Evolutionary conservation across 1,140 invertebrate genomes (phyloP), one percentile per base, ranked within the genome.

Genomic region (Zaprionus gabonicus): DNA sequence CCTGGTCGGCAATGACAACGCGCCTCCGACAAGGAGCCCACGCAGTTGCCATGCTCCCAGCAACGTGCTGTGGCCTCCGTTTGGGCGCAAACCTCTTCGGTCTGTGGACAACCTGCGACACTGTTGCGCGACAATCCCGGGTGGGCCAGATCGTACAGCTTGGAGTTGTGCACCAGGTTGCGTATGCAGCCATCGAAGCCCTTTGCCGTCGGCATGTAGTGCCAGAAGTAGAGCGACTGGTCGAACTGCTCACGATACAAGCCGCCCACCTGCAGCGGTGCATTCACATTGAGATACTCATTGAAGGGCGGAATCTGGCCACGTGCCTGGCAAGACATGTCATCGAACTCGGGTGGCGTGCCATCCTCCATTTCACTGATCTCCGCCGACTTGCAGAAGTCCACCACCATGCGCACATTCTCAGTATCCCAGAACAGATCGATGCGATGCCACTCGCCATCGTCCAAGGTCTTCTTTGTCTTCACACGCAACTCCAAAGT

Each of bases 371-470:
- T 94, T 93, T 98, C 97, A 64, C 96, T 95, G 62, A 98, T 96
- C 78, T 96, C 95, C 3, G 98, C 97, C 1, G 96, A 96, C 91
- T 96, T 96, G 92, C 98, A 99, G 71, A 96, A 97, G 91, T 99
- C 98, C 2, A 99, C 96, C 13, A 99, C 96, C 94, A 99, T 96
- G 82, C 97, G 95, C 1, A 98, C 97, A 79, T 95, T 96, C 94
- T 98, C 98, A 13, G 97, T 98, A 85, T 98, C 96, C 97, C 98
- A 98, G 92, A 98, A 99, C 65, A 99, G 95, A 93, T 99, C 98
- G 57, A 99, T 94, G 71, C 97, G 94, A 93, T 99, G 98, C 98
- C 98, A 99, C 91, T 98, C 97, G 2, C 98, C 98, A 93, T 99
- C 98, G 91, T 98, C 97, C 41, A 99, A 93, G 0, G 95, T 96